phyloP scores from a whole-genome alignment of 64 coral and sea anemone species.

The Pocillopora verrucosa region DNA sequence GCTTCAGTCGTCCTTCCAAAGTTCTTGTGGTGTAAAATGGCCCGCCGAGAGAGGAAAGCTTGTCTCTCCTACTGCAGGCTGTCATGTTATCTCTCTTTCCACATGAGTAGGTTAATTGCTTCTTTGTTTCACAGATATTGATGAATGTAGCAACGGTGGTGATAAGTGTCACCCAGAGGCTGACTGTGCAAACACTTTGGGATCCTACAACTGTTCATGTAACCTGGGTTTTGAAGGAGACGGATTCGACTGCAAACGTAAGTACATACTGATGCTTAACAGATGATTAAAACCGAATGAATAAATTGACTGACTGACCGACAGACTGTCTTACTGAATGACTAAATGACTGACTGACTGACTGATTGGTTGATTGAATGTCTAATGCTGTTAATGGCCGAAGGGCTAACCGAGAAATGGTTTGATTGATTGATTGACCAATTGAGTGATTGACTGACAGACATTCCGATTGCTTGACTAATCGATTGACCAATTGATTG shows the following conservation, averaged over 20 bases:
- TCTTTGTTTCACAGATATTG: slow-evolving; percentile 34
- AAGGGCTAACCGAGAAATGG: too few species aligned
- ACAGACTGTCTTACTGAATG: background rate
- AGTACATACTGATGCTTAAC: background rate
- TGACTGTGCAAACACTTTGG: slow-evolving; percentile 48
- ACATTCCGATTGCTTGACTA: too few species aligned
- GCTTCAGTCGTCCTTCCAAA: too few species aligned
- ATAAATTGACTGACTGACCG: background rate
- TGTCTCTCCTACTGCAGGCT: too few species aligned
- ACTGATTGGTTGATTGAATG: background rate
- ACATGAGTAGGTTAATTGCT: too few species aligned
- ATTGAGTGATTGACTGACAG: background rate
- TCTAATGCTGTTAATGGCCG: background rate
- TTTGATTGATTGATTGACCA: too few species aligned
- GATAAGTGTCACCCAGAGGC: slow-evolving; percentile 56
- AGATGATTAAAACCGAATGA: background rate
- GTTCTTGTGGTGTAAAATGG: too few species aligned
- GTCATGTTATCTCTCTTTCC: too few species aligned
- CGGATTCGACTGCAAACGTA: slow-evolving; percentile 45
- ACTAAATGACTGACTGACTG: background rate
- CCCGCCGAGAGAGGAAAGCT: too few species aligned
- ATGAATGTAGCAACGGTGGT: slow-evolving; percentile 39
- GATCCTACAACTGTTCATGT: slow-evolving; percentile 54
- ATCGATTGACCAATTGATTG: too few species aligned
- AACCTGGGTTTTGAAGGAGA: slow-evolving; percentile 57